These are phyloP conservation scores for Sinocyclocheilus maitianheensis DNA, from an alignment of 2,113 vertebrate species.

Conservation along the genomic window DNA sequence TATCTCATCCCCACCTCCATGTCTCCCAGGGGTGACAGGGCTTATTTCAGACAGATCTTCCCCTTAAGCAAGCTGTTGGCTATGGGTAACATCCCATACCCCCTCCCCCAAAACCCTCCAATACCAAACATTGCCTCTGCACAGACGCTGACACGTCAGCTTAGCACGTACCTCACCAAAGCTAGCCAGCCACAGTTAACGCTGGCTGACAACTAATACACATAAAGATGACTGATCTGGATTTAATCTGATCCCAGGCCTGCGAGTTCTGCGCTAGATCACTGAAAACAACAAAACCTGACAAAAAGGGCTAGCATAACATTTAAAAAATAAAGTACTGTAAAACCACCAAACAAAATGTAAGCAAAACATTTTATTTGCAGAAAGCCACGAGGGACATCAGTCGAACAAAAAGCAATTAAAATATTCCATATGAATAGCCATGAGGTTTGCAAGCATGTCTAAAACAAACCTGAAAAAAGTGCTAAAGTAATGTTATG, in stretches of 20 bases:
- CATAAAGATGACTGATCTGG: conserved; percentile 13
- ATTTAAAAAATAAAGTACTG: neutral
- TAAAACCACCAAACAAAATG: neutral
- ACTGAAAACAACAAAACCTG: neutral
- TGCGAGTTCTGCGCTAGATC: neutral
- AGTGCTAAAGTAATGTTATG: neutral
- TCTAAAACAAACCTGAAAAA: neutral
- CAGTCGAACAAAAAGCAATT: neutral
- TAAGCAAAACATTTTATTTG: neutral
- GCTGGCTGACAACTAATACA: conserved; percentile 56
- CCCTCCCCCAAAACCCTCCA: conserved; percentile 35
- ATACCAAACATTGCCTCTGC: conserved; percentile 53
- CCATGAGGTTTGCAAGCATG: neutral
- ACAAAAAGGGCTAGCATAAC: neutral
- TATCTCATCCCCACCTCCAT: conserved; percentile 62
- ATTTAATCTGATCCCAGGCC: conserved; percentile 12
- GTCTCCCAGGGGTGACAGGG: conserved; percentile 71
- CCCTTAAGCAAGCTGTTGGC: conserved; percentile 69
- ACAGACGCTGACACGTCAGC: conserved; percentile 59
- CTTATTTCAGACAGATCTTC: conserved; percentile 78
- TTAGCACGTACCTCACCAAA: conserved; percentile 62
- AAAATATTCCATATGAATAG: conserved; percentile 23
- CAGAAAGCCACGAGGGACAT: neutral
- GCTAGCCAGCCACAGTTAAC: conserved; percentile 68
- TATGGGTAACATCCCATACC: conserved; percentile 23